Conservation (phyloP, 2,113 vertebrate genomes). For the Lepus timidus region DNA sequence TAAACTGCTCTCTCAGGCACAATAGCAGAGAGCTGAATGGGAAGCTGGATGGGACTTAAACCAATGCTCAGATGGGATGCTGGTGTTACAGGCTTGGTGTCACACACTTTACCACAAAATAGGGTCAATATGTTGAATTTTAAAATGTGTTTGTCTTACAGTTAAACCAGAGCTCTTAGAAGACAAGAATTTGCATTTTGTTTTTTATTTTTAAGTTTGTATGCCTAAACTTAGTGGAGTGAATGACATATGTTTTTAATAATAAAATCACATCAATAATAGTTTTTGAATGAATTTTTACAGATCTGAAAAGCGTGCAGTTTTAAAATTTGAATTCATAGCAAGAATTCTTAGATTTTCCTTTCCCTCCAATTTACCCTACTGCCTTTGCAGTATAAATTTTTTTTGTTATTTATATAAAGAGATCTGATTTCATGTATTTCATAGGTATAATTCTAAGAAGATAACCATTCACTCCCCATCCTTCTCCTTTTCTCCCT, state of each 20-base stretch:
- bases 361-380: background rate
- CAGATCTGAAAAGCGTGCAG: background rate
- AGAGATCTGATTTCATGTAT: too few species aligned
- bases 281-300: constrained; percentile 25
- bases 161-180: background rate
- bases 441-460: too few species aligned
- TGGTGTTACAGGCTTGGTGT: too few species aligned
- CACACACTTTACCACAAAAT: too few species aligned
- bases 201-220: background rate
- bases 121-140: too few species aligned
- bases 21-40: too few species aligned
- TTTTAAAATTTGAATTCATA: constrained; percentile 41
- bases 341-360: constrained; percentile 42
- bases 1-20: too few species aligned
- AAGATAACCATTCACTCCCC: too few species aligned
- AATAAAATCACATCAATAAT: background rate
- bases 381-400: background rate
- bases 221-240: background rate
- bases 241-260: background rate
- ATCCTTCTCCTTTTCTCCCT: too few species aligned
- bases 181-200: background rate
- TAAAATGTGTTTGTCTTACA: background rate
- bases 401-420: background rate
- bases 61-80: too few species aligned
- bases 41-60: too few species aligned